phyloP scores from a whole-genome alignment of 1,140 invertebrate genomes.

The Zaprionus tsacasi region DNA sequence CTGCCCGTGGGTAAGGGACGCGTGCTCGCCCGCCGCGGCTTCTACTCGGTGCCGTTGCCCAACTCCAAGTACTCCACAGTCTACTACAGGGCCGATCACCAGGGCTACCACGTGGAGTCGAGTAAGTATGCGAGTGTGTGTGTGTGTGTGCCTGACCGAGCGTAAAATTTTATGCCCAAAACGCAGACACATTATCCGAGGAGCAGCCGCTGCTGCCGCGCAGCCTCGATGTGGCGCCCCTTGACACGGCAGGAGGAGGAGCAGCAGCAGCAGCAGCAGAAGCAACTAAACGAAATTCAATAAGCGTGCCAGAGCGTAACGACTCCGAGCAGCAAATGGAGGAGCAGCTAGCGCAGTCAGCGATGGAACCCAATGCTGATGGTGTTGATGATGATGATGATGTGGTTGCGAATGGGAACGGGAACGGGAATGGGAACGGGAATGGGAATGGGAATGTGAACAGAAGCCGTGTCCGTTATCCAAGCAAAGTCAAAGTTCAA shows the following conservation, averaged over 20 bases:
- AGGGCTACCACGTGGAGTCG: constrained; percentile 69
- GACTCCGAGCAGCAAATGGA: constrained; percentile 24
- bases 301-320: constrained; percentile 65
- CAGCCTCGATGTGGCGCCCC: constrained; percentile 55
- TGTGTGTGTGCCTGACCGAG: constrained; percentile 24
- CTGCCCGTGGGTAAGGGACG: constrained; percentile 57
- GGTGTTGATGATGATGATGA: constrained; percentile 33
- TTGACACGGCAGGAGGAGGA: constrained; percentile 1
- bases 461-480: background rate
- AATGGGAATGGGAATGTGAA: background rate
- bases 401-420: background rate
- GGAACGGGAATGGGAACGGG: constrained; percentile 5
- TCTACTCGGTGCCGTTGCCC: constrained; percentile 69
- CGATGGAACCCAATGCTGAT: background rate
- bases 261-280: background rate
- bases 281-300: constrained; percentile 66
- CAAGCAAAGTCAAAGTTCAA: constrained; percentile 32
- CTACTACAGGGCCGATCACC: constrained; percentile 75
- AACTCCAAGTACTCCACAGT: constrained; percentile 59
- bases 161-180: constrained; percentile 55
- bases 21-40: constrained; percentile 69
- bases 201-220: constrained; percentile 65
- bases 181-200: constrained; percentile 68
- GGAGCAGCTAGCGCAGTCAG: too few relatives aligned
- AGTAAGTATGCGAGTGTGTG: constrained; percentile 51